Conservation (phyloP, 1,140 invertebrate genomes). For the Dufourea novaeangliae region DNA sequence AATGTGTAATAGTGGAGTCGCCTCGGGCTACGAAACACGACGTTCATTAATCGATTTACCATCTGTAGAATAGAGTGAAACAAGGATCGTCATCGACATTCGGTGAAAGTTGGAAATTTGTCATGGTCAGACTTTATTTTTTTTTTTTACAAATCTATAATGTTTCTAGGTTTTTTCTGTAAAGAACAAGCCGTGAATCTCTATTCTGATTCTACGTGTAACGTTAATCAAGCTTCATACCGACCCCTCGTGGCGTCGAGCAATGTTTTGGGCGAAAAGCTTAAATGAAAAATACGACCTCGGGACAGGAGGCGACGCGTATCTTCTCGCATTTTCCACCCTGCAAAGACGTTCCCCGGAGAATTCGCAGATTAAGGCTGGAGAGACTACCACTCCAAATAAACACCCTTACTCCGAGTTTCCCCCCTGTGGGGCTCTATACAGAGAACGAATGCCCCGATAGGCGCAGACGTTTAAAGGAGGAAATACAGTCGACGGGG, state of each 20-base stretch:
- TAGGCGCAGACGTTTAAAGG: conserved; percentile 7
- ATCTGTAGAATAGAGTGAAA: not conserved
- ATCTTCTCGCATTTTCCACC: conserved; percentile 67
- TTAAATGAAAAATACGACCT: conserved; percentile 58
- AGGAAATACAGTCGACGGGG: not conserved
- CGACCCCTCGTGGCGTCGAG: not conserved
- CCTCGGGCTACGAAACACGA: too few species aligned
- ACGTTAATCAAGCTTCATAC: not conserved
- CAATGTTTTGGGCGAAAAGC: conserved; percentile 8
- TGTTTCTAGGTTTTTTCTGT: not conserved
- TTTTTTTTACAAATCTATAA: too few species aligned
- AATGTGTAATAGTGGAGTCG: not conserved
- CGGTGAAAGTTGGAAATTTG: not conserved
- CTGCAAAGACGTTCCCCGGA: conserved; percentile 69
- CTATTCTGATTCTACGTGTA: not conserved
- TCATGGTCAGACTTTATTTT: too few species aligned
- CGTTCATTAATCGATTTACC: not conserved
- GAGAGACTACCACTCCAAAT: conserved; percentile 79
- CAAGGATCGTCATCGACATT: not conserved
- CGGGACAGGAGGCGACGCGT: conserved; percentile 8
- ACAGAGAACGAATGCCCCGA: conserved; percentile 20
- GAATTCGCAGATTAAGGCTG: conserved; percentile 75
- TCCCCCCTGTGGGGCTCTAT: conserved; percentile 30
- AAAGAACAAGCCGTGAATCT: too few species aligned
- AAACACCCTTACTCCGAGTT: conserved; percentile 74